Evolutionary conservation across 2,113 vertebrate species (phyloP).

Genomic region (Urocolius indicus): DNA sequence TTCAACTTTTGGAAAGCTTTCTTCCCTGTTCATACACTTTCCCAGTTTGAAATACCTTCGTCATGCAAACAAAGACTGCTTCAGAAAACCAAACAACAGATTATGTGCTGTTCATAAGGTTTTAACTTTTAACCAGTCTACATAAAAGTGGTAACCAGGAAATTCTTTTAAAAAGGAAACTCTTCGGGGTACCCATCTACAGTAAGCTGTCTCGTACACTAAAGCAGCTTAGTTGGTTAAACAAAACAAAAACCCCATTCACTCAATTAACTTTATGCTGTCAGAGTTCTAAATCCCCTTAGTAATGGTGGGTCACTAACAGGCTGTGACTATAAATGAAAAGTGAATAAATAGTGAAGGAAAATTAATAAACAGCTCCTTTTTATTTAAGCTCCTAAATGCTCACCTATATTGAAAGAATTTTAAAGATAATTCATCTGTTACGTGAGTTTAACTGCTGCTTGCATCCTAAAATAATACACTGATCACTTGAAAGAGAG

Average conservation of each 20-base stretch:
- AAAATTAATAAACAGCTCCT: too few species aligned
- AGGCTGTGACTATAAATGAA: not conserved
- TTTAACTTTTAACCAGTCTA: not conserved
- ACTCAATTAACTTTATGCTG: not conserved
- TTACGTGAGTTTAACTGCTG: not conserved
- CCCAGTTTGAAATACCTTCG: not conserved
- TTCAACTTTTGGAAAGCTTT: not conserved
- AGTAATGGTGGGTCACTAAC: not conserved
- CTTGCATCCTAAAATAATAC: not conserved
- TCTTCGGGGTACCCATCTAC: not conserved
- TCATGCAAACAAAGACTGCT: not conserved
- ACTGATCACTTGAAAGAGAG: not conserved
- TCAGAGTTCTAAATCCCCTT: not conserved
- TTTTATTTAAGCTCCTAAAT: not conserved
- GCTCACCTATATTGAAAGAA: not conserved
- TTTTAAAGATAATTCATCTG: not conserved
- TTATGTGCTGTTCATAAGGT: rapidly evolving
- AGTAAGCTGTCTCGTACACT: not conserved
- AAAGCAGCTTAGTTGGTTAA: not conserved
- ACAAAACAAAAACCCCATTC: not conserved
- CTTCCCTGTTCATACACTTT: not conserved
- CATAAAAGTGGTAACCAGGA: rapidly evolving
- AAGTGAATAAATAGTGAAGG: not conserved
- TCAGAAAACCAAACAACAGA: too few species aligned
- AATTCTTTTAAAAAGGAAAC: not conserved